Base-by-base conservation (phyloP, 2,888 invertebrate species). In the Noctua janthina region DNA sequence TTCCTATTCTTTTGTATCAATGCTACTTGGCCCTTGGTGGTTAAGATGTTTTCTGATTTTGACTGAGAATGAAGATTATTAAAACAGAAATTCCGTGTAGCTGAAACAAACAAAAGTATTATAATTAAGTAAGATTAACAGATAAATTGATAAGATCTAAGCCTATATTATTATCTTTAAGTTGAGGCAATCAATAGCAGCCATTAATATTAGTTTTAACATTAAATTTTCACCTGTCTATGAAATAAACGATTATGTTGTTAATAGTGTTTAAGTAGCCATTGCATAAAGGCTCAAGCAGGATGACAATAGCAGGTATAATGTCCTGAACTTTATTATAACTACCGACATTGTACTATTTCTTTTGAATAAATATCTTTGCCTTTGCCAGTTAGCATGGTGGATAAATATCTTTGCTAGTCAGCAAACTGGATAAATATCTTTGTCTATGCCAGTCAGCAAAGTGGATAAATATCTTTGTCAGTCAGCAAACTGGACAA, bases 51-150 rank as follows among this genome's bases (percentile, higher is more conserved):
- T 17, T 20, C 10, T 2, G 20, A 7, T 51, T 70, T 20, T 20
- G 3, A 69, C 6, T 29, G 39, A 29, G 7, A 8, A 29, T 29
- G 2, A 20, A 13, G 23, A 46, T 5, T 35, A 49, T 20, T 62
- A 2, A 17, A 23, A 35, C 11, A 46, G 43, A 35, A n/a, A n/a
- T 15, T 20, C 17, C 17, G 54, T 49, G 10, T 35, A 69, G 46
- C 4, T 54, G 69, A 70, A 64, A 64, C 54, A 79, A 80, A 80
- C 70, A 79, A 80, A 70, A 70, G 35, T 11, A 64, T 79, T 80
- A 79, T 69, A 54, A 54, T 54, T 70, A 39, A n/a, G 46, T 62
- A 10, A 79, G 80, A 62, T 79, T 79, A 79, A 46, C 35, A 5
- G 49, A 59, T 68, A 51, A 39, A 29, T 35, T 43, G 79, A 79